Evolutionary conservation across 2,888 invertebrate species (phyloP).

Genomic region (Brachypalpus laphriformis): DNA sequence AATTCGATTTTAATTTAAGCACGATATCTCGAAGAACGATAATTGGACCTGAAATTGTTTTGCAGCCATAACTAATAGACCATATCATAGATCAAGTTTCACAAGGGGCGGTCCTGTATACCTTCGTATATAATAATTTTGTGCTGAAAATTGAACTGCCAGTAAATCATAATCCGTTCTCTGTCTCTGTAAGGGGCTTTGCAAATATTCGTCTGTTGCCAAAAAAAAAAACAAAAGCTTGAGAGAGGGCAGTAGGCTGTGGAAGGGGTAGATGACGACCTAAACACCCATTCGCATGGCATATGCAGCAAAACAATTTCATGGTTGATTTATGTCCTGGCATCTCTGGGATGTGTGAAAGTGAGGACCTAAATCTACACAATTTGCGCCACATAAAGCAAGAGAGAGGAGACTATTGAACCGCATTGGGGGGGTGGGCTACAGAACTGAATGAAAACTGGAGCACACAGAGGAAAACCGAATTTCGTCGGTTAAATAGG

Average conservation of each 20-base stretch:
- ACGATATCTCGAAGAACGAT: constrained; percentile 60
- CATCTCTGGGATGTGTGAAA: constrained; percentile 61
- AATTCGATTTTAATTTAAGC: constrained; percentile 66
- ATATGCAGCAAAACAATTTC: constrained; percentile 74
- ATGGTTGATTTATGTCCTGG: constrained; percentile 71
- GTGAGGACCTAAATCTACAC: constrained; percentile 70
- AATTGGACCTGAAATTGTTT: constrained; percentile 73
- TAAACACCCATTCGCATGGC: constrained; percentile 63
- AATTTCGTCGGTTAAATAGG: constrained; percentile 55
- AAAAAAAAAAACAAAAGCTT: constrained; percentile 55
- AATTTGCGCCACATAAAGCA: constrained; percentile 62
- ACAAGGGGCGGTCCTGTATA: constrained; percentile 23
- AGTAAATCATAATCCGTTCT: constrained; percentile 70
- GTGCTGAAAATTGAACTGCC: constrained; percentile 72
- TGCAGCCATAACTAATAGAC: constrained; percentile 70
- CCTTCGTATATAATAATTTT: constrained; percentile 57
- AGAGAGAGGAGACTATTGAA: constrained; percentile 33
- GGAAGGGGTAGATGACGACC: constrained; percentile 25
- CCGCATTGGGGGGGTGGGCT: constrained; percentile 35
- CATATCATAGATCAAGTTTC: constrained; percentile 72
- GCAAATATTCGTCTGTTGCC: constrained; percentile 59
- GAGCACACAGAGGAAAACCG: constrained; percentile 24
- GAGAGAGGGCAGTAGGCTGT: background rate
- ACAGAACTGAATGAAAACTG: constrained; percentile 23
- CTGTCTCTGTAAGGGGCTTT: constrained; percentile 34